Conservation (phyloP, 2,797 vertebrate species). For the Cottoperca gobio region DNA sequence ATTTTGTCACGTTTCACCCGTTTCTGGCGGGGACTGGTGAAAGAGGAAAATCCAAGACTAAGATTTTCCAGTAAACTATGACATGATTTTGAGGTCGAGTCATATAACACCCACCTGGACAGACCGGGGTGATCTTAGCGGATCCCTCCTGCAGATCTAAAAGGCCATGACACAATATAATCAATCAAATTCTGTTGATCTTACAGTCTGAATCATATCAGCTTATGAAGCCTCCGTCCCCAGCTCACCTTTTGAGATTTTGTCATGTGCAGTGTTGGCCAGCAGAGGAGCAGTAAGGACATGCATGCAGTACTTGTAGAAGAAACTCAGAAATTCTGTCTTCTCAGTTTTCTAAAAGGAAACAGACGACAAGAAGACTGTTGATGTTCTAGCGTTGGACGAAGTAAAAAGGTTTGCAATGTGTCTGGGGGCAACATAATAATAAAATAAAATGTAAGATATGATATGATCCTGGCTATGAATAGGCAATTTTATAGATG, state of each 20-base stretch:
- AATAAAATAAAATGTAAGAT: neutral
- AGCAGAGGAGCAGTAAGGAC: constrained; percentile 97
- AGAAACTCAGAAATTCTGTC: constrained; percentile 98
- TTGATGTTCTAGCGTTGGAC: neutral
- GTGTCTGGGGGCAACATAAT: neutral
- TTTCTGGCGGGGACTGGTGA: neutral
- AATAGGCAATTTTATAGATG: neutral
- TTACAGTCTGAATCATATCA: neutral
- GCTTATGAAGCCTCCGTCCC: neutral
- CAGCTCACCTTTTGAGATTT: constrained; percentile 89
- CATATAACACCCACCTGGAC: constrained; percentile 88
- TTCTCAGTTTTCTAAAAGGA: constrained; percentile 96
- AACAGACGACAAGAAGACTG: neutral
- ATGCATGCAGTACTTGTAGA: constrained; percentile 99
- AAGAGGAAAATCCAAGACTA: neutral
- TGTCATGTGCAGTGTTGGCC: constrained; percentile 96
- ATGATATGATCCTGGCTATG: neutral
- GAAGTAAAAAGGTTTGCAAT: neutral
- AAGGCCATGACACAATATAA: constrained; percentile 19
- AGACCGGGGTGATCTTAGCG: constrained; percentile 91
- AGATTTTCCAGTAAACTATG: neutral
- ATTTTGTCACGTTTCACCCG: neutral
- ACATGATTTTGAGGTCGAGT: neutral
- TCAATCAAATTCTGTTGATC: neutral
- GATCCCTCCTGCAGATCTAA: constrained; percentile 91